Base-by-base conservation (phyloP, 2,888 invertebrate genomes). In the Dusona sp. region DNA sequence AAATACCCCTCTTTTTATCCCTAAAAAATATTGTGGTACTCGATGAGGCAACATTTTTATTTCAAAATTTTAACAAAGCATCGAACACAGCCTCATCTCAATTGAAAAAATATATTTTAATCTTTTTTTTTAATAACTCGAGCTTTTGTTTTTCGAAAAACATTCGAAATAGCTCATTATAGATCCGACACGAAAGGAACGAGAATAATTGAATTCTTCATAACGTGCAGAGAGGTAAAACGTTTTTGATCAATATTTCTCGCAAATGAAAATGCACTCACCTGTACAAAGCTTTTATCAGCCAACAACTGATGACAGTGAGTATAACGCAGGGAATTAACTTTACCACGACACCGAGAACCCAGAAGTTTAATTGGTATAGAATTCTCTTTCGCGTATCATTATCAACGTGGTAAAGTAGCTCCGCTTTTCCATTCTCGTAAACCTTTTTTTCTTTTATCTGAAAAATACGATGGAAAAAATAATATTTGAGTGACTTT, bases 271-370 rank as follows among this genome's bases (percentile, higher is more conserved):
- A 42, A 22, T 65, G 25, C 38, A 86, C 89, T 90, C 77, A 93
- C 93, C 90, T 96, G 92, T 97, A 97, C 3, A 98, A 94, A 0
- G 97, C 97, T 90, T 96, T 94, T 88, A 97, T 96, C 45, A 97
- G 94, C 96, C 97, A 97, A 68, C 96, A 94, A 91, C 96, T 97
- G 85, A 97, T 97, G 65, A 97, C 95, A 0, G 97, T 97, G 64
- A 98, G 95, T 87, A 97, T 96, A 92, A 96, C 95, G 92, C 98
- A 98, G 0, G 98, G 98, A 0, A 98, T 94, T 2, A 98, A 95
- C 92, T 98, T 98, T 79, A 98, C 96, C 42, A 97, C 95, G 2
- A 98, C 97, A 0, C 96, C 97, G 92, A 98, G 97, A 0, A 97
- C 96, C 97, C 97, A 98, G 93, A 97, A 97, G 94, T 97, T 97